Conservation (phyloP, 1,140 invertebrate species). For the Lepidurus couesii region DNA sequence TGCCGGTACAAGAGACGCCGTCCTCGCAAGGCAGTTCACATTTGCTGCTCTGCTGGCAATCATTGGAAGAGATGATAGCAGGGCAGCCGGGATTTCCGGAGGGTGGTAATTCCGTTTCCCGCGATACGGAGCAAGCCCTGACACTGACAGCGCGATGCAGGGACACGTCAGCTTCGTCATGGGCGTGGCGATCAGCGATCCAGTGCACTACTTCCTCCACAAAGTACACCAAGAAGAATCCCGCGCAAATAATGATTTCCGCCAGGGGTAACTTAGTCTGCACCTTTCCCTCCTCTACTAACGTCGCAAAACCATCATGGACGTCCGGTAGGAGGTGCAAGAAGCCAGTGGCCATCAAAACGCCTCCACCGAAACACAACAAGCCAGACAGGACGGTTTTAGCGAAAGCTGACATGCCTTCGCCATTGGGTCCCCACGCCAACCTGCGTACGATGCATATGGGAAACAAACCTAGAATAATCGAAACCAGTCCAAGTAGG, state of each 20-base stretch:
- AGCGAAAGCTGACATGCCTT: background rate
- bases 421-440: conserved; percentile 50
- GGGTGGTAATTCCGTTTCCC: conserved; percentile 17
- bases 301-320: conserved; percentile 53
- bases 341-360: conserved; percentile 82
- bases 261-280: conserved; percentile 56
- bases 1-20: conserved; percentile 24
- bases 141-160: conserved; percentile 33
- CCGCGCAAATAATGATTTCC: conserved; percentile 60
- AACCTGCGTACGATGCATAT: conserved; percentile 59
- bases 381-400: conserved; percentile 51
- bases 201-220: conserved; percentile 69
- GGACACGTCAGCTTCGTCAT: conserved; percentile 28
- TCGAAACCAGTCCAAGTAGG: conserved; percentile 59
- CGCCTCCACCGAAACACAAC: conserved; percentile 82
- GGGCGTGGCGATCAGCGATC: conserved; percentile 38
- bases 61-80: background rate
- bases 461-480: conserved; percentile 61
- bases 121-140: conserved; percentile 29
- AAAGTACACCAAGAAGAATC: conserved; percentile 79
- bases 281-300: conserved; percentile 40
- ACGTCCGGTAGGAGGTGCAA: conserved; percentile 86
- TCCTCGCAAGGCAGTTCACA: conserved; percentile 19
- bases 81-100: background rate
- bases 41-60: conserved; percentile 8